These are phyloP conservation scores for Pipistrellus pipistrellus DNA, from an alignment of 2,797 vertebrate genomes.

Conservation along the genomic window DNA sequence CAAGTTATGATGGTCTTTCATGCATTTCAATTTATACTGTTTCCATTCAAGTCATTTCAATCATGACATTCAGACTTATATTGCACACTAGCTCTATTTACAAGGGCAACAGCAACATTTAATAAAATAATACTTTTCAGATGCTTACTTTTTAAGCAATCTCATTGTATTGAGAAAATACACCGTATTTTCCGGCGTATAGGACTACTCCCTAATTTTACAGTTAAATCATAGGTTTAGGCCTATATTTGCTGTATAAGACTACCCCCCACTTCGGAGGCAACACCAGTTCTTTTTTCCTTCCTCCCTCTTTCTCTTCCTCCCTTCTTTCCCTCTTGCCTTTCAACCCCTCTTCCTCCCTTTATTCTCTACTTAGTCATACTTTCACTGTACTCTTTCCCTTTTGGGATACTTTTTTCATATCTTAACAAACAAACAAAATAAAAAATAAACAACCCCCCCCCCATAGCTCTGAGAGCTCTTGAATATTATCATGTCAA, in stretches of 20 bases:
- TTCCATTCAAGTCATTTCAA: not conserved
- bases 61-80: not conserved
- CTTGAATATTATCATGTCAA: not conserved
- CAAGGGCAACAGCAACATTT: constrained; percentile 43
- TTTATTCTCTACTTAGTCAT: not conserved
- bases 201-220: too few relatives aligned
- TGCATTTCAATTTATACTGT: not conserved
- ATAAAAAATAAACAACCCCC: not conserved
- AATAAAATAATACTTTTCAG: constrained; percentile 30
- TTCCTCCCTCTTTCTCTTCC: not conserved
- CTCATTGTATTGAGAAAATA: constrained; percentile 63
- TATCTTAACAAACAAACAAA: not conserved
- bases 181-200: too few relatives aligned
- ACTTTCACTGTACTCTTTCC: constrained; percentile 24
- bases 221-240: too few relatives aligned
- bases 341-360: not conserved
- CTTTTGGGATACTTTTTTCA: constrained; percentile 20
- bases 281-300: too few relatives aligned
- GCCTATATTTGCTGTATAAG: too few relatives aligned
- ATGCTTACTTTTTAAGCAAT: constrained; percentile 15
- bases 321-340: too few relatives aligned
- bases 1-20: not conserved
- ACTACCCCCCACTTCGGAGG: too few relatives aligned
- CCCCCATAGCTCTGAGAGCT: constrained; percentile 10
- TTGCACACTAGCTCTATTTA: constrained; percentile 1